Conservation (phyloP, 2,113 vertebrate species). For the Daubentonia madagascariensis region DNA sequence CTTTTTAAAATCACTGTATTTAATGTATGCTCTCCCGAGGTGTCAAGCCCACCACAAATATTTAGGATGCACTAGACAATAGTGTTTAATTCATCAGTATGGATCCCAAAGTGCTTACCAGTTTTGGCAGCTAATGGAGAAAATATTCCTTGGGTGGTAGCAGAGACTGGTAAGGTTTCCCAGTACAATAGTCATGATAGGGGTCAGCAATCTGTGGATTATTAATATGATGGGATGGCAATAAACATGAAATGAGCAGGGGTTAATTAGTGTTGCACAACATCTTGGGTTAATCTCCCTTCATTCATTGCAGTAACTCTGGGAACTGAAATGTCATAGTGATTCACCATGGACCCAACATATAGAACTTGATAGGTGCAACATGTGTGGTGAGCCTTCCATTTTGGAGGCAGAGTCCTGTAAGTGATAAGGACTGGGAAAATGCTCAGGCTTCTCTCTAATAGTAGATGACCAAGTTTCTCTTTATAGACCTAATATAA, state of each 20-base stretch:
- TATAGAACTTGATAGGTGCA: not conserved
- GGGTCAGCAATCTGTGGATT: not conserved
- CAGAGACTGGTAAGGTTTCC: not conserved
- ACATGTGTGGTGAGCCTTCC: not conserved
- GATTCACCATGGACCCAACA: not conserved
- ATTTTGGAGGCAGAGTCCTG: not conserved
- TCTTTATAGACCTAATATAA: not conserved
- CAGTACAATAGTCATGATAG: not conserved
- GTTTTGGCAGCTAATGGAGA: conserved; percentile 33
- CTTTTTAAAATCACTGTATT: not conserved
- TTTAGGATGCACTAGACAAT: not conserved
- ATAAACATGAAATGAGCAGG: not conserved
- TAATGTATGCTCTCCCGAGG: not conserved
- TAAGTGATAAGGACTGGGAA: not conserved
- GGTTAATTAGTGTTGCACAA: not conserved
- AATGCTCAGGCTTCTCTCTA: not conserved
- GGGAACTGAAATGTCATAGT: not conserved
- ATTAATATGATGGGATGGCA: not conserved
- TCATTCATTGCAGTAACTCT: not conserved
- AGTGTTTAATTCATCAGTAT: not conserved
- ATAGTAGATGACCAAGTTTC: not conserved
- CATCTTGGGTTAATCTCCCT: not conserved
- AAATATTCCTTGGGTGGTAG: not conserved
- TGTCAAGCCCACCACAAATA: not conserved
- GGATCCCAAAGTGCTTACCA: not conserved